Evolutionary conservation across 2,113 vertebrate genomes (phyloP), one percentile per base, ranked within the genome.

Genomic region (Symphodus melops): DNA sequence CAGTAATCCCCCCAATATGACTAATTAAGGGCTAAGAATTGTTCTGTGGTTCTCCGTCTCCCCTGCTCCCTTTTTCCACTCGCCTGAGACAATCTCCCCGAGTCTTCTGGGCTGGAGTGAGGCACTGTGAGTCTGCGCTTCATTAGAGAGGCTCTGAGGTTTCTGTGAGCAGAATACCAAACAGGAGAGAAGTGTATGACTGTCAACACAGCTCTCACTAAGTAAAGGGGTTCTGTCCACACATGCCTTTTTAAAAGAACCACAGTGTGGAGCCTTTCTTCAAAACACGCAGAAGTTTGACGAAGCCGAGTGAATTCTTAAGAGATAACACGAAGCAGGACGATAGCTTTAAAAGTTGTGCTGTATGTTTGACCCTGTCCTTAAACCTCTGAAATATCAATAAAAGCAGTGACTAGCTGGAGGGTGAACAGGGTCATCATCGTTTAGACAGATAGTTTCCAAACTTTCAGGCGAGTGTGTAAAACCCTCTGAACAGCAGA

Each of bases 91-190:
- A 64, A 55, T 63, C 79, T 85, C 71, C 57, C 71, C 4, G 59
- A 83, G 78, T 82, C 60, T 80, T 75, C 68, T 66, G 67, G 73
- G 78, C 58, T 86, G 75, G 75, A 82, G 52, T 62, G 58, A 84
- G 42, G 60, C 53, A 42, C 72, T 82, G 83, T 83, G 85, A 72
- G 70, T 60, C 56, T 88, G 79, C 62, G 86, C 78, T 86, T 89
- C 81, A 72, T 91, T 86, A 86, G 71, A 74, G 80, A 88, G 84
- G 84, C 81, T 58, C 78, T 54, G 57, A 68, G 36, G 56, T 10
- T 68, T 82, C 80, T 86, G 88, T 84, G 89, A 86, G 81, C 51
- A 73, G 91, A 91, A 91, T 91, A 85, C 77, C 88, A 92, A 92
- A 70, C 81, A 89, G 89, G 41, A 80, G 37, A 59, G 60, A 68